Conservation (phyloP, 2,113 vertebrate species). For the Piaya cayana region DNA sequence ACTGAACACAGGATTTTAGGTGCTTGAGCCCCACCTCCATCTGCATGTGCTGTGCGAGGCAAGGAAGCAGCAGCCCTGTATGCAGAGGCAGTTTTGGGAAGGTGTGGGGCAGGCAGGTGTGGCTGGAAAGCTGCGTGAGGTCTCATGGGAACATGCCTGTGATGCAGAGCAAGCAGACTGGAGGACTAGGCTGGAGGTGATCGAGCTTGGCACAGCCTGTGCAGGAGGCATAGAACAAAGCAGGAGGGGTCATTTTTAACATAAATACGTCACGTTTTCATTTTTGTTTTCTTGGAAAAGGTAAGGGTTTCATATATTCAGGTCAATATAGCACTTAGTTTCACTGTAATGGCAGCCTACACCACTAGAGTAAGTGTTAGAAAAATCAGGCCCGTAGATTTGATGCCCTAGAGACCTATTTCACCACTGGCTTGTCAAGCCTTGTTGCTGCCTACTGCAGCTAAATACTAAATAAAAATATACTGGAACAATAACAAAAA, state of each 20-base stretch:
- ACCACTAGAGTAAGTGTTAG: background rate
- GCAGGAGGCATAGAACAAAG: background rate
- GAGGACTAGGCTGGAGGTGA: rapidly evolving
- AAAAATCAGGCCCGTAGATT: background rate
- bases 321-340: background rate
- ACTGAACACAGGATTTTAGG: too few relatives aligned
- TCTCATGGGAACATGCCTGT: rapidly evolving
- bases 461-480: background rate
- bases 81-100: background rate
- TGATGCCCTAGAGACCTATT: background rate
- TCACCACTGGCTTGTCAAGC: background rate
- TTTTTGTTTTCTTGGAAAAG: background rate
- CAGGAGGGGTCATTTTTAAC: background rate
- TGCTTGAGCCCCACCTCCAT: background rate
- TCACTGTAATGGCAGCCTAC: background rate
- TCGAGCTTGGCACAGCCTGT: background rate
- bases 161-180: background rate
- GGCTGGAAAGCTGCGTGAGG: background rate
- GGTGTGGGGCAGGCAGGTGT: background rate
- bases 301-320: background rate
- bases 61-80: background rate
- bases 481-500: background rate
- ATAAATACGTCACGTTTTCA: background rate
- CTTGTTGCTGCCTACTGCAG: background rate
- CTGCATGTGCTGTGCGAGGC: rapidly evolving